These are phyloP conservation scores for Bimastos eiseni DNA, from an alignment of 2,888 invertebrate species.

Conservation along the genomic window DNA sequence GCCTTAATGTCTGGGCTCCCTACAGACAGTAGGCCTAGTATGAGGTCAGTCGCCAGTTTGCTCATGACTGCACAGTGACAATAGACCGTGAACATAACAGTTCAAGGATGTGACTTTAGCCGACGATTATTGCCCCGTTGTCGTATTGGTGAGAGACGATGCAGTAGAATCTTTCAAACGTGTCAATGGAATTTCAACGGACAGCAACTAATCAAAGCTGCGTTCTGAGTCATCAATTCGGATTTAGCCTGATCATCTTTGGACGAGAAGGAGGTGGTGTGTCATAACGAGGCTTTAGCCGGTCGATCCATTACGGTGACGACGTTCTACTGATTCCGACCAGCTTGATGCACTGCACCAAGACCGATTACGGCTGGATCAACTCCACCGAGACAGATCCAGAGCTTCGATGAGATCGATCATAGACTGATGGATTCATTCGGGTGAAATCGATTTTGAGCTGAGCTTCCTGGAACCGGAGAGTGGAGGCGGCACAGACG, in stretches of 20 bases:
- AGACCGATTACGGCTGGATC: slow-evolving; percentile 6
- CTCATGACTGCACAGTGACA: no score
- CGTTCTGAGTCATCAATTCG: slow-evolving; percentile 10
- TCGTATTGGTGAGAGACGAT: not conserved
- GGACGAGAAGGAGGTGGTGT: not conserved
- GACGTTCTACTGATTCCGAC: not conserved
- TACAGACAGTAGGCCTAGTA: no score
- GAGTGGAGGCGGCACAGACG: no score
- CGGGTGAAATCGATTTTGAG: slow-evolving; percentile 13
- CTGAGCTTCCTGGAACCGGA: not conserved
- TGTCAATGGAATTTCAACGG: not conserved
- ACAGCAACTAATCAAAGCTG: no score
- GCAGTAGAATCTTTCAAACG: not conserved
- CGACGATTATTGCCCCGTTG: not conserved
- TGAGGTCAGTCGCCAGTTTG: no score
- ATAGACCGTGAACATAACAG: no score
- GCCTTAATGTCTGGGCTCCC: no score
- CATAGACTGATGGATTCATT: not conserved
- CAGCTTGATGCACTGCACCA: not conserved
- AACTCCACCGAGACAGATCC: not conserved
- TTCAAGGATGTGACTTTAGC: not conserved
- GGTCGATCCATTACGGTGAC: not conserved
- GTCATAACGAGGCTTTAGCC: not conserved
- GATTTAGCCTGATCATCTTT: not conserved
- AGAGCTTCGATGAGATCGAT: not conserved